Conservation (phyloP, 2,113 vertebrate genomes). For the Sebastes fasciatus region DNA sequence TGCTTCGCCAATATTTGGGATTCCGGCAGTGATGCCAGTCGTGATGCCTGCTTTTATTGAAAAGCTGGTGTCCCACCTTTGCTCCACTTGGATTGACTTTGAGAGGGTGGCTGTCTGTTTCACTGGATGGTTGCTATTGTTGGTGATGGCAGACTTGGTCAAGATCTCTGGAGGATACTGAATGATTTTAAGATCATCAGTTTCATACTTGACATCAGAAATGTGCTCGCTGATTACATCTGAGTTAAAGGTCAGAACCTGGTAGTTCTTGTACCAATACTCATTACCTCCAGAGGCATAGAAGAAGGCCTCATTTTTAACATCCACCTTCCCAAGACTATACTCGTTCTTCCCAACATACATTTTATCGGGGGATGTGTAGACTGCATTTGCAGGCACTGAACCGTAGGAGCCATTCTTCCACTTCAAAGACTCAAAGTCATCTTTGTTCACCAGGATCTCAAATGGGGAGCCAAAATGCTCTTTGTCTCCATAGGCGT, state of each 20-base stretch:
- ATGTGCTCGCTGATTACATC: constrained; percentile 62
- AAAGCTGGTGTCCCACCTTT: constrained; percentile 41
- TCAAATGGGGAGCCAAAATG: neutral
- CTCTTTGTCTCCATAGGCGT: neutral
- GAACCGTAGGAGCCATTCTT: neutral
- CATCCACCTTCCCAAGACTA: constrained; percentile 73
- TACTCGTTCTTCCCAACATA: constrained; percentile 75
- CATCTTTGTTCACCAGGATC: constrained; percentile 70
- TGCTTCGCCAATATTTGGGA: neutral
- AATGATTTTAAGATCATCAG: constrained; percentile 8
- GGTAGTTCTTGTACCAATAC: constrained; percentile 69
- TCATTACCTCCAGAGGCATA: constrained; percentile 63
- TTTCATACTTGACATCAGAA: constrained; percentile 57
- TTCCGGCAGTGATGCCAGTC: constrained; percentile 38
- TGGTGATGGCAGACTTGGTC: constrained; percentile 38
- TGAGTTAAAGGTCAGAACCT: constrained; percentile 63
- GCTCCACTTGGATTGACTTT: constrained; percentile 45
- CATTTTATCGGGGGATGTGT: too few relatives aligned
- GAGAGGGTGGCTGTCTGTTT: constrained; percentile 7
- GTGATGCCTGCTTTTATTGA: constrained; percentile 44
- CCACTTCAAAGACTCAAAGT: constrained; percentile 68
- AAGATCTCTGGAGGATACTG: constrained; percentile 61
- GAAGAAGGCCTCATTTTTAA: constrained; percentile 58
- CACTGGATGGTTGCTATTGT: constrained; percentile 44
- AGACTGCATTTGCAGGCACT: neutral